phyloP scores from a whole-genome alignment of 2,888 invertebrate genomes.

The Drosophila acutilabella region DNA sequence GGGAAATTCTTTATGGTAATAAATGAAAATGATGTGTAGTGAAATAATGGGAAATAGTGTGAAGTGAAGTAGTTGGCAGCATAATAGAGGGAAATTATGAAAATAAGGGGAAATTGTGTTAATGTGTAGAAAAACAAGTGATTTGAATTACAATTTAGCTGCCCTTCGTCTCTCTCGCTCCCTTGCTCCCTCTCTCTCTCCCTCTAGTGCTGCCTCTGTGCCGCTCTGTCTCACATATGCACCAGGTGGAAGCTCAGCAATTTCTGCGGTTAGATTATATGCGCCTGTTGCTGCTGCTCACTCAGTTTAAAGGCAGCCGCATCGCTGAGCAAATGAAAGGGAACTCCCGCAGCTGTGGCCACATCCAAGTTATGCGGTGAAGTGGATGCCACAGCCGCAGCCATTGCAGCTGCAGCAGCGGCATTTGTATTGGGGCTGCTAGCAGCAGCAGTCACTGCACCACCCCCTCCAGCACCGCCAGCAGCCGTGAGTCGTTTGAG shows the following conservation, averaged over 20 bases:
- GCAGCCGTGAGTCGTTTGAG: conserved; percentile 48
- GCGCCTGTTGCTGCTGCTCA: conserved; percentile 71
- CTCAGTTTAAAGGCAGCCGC: conserved; percentile 69
- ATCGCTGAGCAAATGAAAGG: conserved; percentile 73
- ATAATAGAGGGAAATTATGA: no score
- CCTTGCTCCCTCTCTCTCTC: neutral
- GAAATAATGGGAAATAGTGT: no score
- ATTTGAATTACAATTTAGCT: no score
- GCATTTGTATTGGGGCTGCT: conserved; percentile 11
- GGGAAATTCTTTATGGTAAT: no score
- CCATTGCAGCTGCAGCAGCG: conserved; percentile 9
- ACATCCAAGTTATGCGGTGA: conserved; percentile 54
- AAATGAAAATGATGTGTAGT: no score
- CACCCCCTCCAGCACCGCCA: neutral
- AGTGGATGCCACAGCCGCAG: conserved; percentile 5
- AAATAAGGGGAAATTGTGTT: no score
- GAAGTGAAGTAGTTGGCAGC: no score
- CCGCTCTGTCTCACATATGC: conserved; percentile 14
- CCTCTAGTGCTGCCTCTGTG: neutral
- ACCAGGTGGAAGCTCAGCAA: conserved; percentile 24
- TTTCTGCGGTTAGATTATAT: conserved; percentile 69
- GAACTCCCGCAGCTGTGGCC: conserved; percentile 62
- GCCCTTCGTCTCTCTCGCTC: neutral
- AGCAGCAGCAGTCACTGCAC: neutral
- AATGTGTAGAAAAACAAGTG: no score